Percentiles rank a stretch among this genome's conserved stretches.
These are phyloP conservation scores for Limosa lapponica DNA, from an alignment of 2,797 vertebrate species.

Conservation along the genomic window DNA sequence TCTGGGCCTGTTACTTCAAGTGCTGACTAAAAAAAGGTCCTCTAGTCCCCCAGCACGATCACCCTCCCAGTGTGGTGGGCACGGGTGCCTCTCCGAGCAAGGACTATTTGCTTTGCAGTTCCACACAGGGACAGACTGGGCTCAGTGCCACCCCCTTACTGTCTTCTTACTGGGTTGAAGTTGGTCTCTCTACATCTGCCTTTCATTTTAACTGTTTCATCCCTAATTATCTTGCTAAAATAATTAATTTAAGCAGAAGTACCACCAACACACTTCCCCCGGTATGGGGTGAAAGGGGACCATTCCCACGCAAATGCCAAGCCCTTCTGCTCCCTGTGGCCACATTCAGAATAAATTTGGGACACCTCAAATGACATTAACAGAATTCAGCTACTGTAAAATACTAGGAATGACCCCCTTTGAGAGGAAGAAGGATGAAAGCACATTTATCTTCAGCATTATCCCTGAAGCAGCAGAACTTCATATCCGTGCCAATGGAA, in stretches of 20 bases:
- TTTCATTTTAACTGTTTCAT: neutral
- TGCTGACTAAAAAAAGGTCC: neutral
- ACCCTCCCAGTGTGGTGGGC: neutral
- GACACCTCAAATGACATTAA: conserved; percentile 22
- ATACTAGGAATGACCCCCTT: neutral
- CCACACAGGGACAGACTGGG: neutral
- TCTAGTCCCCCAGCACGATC: rapidly evolving
- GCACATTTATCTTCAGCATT: conserved; percentile 41
- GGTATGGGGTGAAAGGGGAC: neutral
- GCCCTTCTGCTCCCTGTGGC: neutral
- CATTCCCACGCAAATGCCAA: neutral
- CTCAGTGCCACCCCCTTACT: rapidly evolving
- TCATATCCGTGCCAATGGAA: neutral
- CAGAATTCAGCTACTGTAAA: conserved; percentile 22
- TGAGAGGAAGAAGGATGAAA: conserved; percentile 17
- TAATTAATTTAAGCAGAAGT: neutral
- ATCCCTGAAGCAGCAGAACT: conserved; percentile 44
- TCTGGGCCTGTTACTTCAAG: neutral
- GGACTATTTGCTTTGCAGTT: neutral
- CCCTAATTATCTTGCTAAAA: neutral
- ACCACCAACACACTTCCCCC: neutral
- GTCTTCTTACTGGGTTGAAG: neutral
- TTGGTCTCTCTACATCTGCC: neutral
- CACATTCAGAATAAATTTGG: neutral
- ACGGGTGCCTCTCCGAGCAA: rapidly evolving